Evolutionary conservation across 2,888 invertebrate species (phyloP).

Genomic region (Corythucha ciliata): DNA sequence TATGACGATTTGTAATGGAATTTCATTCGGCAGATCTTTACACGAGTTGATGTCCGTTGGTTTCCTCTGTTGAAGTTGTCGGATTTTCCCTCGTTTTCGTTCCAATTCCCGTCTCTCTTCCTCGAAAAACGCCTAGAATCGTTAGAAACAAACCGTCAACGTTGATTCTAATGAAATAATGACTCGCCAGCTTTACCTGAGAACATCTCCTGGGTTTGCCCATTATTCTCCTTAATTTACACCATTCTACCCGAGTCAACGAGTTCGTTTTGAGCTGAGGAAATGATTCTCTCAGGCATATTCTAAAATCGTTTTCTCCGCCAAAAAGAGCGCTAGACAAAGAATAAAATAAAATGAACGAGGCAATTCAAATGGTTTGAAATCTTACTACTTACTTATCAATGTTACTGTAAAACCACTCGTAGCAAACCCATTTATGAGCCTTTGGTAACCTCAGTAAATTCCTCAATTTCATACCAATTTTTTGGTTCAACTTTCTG

Average conservation of each 20-base stretch:
- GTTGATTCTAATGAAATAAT: neutral
- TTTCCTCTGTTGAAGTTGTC: conserved; percentile 87
- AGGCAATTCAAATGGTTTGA: neutral
- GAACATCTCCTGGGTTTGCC: conserved; percentile 94
- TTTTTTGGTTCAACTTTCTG: conserved; percentile 76
- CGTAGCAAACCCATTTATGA: conserved; percentile 98
- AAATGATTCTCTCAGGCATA: conserved; percentile 86
- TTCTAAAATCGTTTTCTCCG: conserved; percentile 92
- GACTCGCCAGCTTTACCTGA: conserved; percentile 42
- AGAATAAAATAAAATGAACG: conserved; percentile 1
- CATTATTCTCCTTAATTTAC: conserved; percentile 88
- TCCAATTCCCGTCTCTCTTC: conserved; percentile 89
- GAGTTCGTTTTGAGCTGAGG: conserved; percentile 79
- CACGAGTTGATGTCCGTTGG: conserved; percentile 61
- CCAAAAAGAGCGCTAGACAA: conserved; percentile 70
- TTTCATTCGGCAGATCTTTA: conserved; percentile 87
- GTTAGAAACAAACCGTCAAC: conserved; percentile 45
- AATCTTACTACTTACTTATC: conserved; percentile 54
- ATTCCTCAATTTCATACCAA: conserved; percentile 81
- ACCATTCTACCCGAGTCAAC: conserved; percentile 87
- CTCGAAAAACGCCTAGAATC: conserved; percentile 80
- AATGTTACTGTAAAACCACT: conserved; percentile 98
- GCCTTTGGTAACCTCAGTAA: conserved; percentile 94
- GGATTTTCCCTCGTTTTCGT: conserved; percentile 79
- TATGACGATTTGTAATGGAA: conserved; percentile 87